Percentiles rank a stretch among this genome's conserved stretches.
Conservation (phyloP, 2,113 vertebrate genomes). For the Pterocles orientalis region DNA sequence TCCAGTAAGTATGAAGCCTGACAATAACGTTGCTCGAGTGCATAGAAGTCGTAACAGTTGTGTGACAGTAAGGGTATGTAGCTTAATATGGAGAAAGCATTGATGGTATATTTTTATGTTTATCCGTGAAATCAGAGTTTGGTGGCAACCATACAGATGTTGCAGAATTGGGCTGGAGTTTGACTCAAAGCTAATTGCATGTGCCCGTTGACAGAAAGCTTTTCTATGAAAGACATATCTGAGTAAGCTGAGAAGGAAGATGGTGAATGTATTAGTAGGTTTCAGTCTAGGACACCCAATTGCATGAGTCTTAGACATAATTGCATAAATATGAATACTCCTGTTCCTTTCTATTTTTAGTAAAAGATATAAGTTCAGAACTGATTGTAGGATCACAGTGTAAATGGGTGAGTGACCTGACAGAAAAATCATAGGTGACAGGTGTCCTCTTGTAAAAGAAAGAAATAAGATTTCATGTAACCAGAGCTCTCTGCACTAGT, state of each 20-base stretch:
- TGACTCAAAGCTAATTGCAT: not conserved
- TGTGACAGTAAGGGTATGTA: not conserved
- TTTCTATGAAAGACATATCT: not conserved
- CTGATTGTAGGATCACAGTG: not conserved
- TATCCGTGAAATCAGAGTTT: not conserved
- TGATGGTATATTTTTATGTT: not conserved
- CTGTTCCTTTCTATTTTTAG: not conserved
- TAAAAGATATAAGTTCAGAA: not conserved
- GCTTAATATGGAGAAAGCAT: not conserved
- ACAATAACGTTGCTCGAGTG: not conserved
- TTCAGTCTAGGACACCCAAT: not conserved
- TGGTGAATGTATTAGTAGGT: accelerated
- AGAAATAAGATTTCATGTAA: not conserved
- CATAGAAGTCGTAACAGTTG: not conserved
- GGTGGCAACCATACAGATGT: not conserved
- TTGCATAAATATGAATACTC: not conserved
- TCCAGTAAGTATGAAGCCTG: slow-evolving; percentile 86
- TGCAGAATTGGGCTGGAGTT: not conserved
- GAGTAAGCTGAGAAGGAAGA: not conserved
- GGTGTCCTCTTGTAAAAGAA: not conserved
- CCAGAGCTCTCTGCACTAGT: not conserved
- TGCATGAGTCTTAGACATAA: too few relatives aligned
- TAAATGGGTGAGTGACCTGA: not conserved
- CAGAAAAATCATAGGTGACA: not conserved
- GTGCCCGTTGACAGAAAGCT: not conserved